Percentiles rank a stretch among this genome's conserved stretches.
These are phyloP conservation scores for Rhinophrynus dorsalis DNA, from an alignment of 2,797 vertebrate species.

Conservation along the genomic window DNA sequence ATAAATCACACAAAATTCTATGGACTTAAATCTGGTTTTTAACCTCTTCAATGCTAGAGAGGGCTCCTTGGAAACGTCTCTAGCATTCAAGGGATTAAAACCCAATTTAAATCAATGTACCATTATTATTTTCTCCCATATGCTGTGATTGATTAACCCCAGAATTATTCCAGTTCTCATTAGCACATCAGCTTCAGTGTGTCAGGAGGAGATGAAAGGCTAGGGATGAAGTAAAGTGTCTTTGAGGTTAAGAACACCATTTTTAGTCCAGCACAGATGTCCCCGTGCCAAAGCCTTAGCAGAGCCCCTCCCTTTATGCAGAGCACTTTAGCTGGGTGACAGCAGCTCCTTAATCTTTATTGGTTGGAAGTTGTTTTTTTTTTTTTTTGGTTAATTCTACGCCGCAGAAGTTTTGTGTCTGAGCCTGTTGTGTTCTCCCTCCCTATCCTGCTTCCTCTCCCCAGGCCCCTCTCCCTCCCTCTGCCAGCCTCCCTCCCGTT, in stretches of 20 bases:
- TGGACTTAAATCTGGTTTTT: too few relatives aligned
- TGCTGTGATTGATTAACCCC: too few relatives aligned
- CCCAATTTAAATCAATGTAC: too few relatives aligned
- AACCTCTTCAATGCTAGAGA: too few relatives aligned
- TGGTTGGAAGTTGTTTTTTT: slow-evolving; percentile 46
- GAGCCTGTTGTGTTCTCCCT: slow-evolving; percentile 29
- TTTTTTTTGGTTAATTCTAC: too few relatives aligned
- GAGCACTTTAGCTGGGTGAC: slow-evolving; percentile 9
- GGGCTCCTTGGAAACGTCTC: too few relatives aligned
- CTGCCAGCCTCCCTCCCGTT: slow-evolving; percentile 17
- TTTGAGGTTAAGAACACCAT: slow-evolving; percentile 22
- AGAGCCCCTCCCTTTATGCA: slow-evolving; percentile 26
- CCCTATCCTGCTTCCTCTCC: slow-evolving; percentile 45
- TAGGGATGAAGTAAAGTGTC: neutral
- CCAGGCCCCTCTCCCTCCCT: slow-evolving; percentile 37
- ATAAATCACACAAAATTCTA: too few relatives aligned
- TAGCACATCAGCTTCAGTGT: too few relatives aligned
- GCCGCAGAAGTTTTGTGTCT: slow-evolving; percentile 41
- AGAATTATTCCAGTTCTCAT: too few relatives aligned
- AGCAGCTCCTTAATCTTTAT: slow-evolving; percentile 3
- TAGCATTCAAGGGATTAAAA: too few relatives aligned
- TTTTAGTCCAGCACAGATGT: slow-evolving; percentile 8
- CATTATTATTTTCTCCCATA: too few relatives aligned
- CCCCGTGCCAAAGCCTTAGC: slow-evolving; percentile 23
- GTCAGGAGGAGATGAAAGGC: slow-evolving; percentile 35